A percentile compares a stretch with the other conserved stretches of the same genome.
Conservation (phyloP, 2,113 vertebrate species). For the Dicaeum eximium region DNA sequence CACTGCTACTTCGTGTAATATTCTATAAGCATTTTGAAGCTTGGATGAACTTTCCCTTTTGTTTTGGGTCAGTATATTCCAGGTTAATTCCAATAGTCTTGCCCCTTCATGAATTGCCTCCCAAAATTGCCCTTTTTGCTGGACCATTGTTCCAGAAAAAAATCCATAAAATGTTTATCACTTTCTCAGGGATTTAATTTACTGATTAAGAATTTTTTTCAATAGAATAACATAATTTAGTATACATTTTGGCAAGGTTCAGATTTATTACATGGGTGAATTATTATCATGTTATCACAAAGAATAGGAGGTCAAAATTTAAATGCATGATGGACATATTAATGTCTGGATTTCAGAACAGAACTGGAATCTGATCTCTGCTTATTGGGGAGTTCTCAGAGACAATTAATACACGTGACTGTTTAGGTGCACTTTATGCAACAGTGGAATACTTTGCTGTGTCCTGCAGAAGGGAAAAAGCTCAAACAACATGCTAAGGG, state of each 20-base stretch:
- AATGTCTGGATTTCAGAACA: background rate
- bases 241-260: background rate
- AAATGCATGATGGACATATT: accelerated
- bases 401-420: background rate
- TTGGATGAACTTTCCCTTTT: background rate
- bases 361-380: background rate
- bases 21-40: background rate
- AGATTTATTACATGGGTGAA: background rate
- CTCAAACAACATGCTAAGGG: background rate
- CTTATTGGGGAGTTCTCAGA: background rate
- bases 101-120: background rate
- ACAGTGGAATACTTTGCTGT: background rate
- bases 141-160: background rate
- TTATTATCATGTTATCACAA: background rate
- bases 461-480: background rate
- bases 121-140: background rate
- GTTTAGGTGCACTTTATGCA: background rate
- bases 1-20: background rate
- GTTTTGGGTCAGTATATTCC: background rate
- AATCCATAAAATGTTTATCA: background rate
- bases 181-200: background rate
- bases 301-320: background rate
- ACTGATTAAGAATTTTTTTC: background rate
- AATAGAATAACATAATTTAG: background rate
- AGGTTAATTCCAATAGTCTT: background rate